Base-by-base conservation (phyloP, 2,888 invertebrate species). In the Ornithoptera priamus region DNA sequence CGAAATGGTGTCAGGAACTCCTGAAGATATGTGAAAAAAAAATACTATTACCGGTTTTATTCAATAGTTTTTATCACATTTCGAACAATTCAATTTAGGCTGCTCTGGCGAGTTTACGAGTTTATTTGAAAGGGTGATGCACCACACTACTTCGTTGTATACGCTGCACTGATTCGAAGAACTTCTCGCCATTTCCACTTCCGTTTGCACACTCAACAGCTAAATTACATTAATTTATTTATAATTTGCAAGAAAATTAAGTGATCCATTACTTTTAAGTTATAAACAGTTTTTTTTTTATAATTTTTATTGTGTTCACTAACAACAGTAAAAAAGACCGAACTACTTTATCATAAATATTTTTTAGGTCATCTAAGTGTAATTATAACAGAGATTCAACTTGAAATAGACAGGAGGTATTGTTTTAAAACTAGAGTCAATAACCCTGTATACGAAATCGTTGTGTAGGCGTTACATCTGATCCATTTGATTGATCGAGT, bases 401-500 rank as follows among this genome's bases (percentile, higher is more conserved):
- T 53, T 12, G 18, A n/a, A 53, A 1, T 6, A 53, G n/a, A 53
- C n/a, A n/a, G 56, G 57, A 22, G 57, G 22, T 58, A 58, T 58
- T 22, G 57, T 24, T 58, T 58, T 58, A 7, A n/a, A 20, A 22
- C 10, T 8, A 0, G 12, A 58, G 57, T 58, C 57, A 58, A n/a
- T 58, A n/a, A 58, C 57, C 20, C 20, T 22, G 57, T 15, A 22
- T 24, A 22, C 57, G 22, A 58, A 58, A 22, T 58, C n/a, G 22
- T 58, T 22, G 57, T 10, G 57, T 22, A n/a, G 57, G 57, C 57
- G 20, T 20, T 58, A 58, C 57, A 58, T 58, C 57, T 58, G 22
- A 22, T 58, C 22, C 57, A 58, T 22, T 58, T 58, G 57, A 58
- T 58, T 58, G 57, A 58, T 58, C 22, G 57, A 8, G 12, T 58